Evolutionary conservation across 2,888 invertebrate species (phyloP), one percentile per base, ranked within the genome.

Genomic region (Patella ulyssiponensis): DNA sequence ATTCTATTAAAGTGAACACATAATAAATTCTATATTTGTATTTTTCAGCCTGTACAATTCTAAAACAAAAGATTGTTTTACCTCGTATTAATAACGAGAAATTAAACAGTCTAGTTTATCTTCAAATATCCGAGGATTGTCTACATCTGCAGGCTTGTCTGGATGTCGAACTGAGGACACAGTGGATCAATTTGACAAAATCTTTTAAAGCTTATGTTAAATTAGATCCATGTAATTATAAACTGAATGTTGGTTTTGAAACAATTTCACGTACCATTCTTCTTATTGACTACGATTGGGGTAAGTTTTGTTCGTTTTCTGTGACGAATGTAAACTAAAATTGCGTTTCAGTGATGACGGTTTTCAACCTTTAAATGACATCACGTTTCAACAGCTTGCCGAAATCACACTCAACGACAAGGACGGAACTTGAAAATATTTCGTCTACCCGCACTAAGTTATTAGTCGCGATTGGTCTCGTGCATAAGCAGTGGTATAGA

Each of bases 141-240:
- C 82, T 87, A 78, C 74, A 83, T 17, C 58, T 86, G 14, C 83
- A 85, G 72, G 85, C 83, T 3, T 87, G 86, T 77, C 64, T 84
- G 5, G 85, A 86, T 69, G 58, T 86, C 9, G 74, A 73, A 17
- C 74, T 84, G 11, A 58, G 64, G 27, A 77, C 81, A 9, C 80
- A 81, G 7, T 74, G 33, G 3, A 69, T 80, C 33, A 77, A 78
- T 58, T 56, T 77, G 11, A 76, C 74, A 3, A 81, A 79, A 74
- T 77, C 84, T n/a, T 77, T 84, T 56, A 75, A 75, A n/a, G 84
- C 83, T 1, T 85, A 79, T 72, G 73, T 86, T 11, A 81, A 82
- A 20, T 76, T 86, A 2, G 85, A 86, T 53, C 79, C 83, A 0
- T 86, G 86, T 73, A 80, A 82, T 54, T 86, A 75, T 73, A 69